Conservation (phyloP, 2,113 vertebrate genomes). For the Dissostichus mawsoni region DNA sequence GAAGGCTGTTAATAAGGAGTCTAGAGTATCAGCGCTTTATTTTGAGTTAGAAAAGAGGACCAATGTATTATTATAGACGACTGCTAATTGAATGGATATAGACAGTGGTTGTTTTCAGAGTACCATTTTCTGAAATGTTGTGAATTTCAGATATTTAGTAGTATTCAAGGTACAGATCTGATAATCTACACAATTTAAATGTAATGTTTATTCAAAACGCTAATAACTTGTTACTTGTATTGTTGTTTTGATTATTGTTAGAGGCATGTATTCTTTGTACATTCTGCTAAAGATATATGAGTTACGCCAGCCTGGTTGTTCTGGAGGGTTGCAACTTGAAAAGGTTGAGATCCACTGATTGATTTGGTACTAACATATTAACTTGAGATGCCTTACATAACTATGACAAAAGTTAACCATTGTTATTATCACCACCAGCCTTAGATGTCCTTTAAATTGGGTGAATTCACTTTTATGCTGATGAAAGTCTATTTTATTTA, state of each 20-base stretch:
- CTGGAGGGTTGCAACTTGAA: too few species aligned
- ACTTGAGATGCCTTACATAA: too few species aligned
- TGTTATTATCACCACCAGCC: neutral
- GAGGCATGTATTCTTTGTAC: too few species aligned
- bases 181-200: too few species aligned
- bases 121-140: neutral
- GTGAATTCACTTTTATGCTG: neutral
- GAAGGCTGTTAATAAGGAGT: slow-evolving; percentile 22
- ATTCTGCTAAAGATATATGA: too few species aligned
- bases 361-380: too few species aligned
- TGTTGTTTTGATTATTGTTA: too few species aligned
- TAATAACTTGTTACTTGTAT: neutral
- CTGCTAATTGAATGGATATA: neutral
- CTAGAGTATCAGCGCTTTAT: neutral
- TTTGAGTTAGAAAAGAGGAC: neutral
- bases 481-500: slow-evolving; percentile 4
- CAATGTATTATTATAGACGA: too few species aligned
- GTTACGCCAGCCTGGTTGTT: too few species aligned
- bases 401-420: neutral
- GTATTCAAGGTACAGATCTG: neutral
- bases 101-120: neutral
- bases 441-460: neutral
- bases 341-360: too few species aligned
- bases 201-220: neutral
- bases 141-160: too few species aligned